Evolutionary conservation across 1,140 invertebrate genomes (phyloP).

Genomic region (Cydia splendana): DNA sequence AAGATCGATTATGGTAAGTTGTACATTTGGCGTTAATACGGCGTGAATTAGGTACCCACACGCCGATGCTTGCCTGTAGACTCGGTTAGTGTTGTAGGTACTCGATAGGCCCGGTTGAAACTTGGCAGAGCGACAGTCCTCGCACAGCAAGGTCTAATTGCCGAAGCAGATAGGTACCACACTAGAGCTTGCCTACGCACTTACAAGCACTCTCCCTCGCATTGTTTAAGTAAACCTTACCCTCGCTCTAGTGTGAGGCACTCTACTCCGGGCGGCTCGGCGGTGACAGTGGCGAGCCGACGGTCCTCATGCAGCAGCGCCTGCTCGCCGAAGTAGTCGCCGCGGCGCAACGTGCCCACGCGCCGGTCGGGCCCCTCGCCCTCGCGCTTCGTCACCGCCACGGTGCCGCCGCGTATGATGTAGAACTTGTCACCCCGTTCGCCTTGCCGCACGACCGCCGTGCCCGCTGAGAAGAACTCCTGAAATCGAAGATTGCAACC

Average conservation of each 20-base stretch:
- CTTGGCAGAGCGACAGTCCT: no score
- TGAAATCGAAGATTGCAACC: constrained; percentile 51
- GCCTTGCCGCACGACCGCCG: constrained; percentile 95
- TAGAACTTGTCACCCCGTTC: constrained; percentile 97
- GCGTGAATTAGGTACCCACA: no score
- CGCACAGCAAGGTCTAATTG: no score
- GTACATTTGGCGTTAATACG: no score
- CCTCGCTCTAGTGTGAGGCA: constrained; percentile 93
- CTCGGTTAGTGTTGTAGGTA: no score
- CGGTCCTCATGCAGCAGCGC: constrained; percentile 90
- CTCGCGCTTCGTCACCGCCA: constrained; percentile 86
- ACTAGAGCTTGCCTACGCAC: neutral
- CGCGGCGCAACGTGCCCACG: constrained; percentile 83
- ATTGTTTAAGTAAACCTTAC: constrained; percentile 66
- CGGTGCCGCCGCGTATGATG: constrained; percentile 95
- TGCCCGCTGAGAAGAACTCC: constrained; percentile 92
- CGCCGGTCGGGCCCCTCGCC: constrained; percentile 81
- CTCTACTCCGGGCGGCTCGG: constrained; percentile 92
- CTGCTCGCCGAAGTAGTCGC: constrained; percentile 90
- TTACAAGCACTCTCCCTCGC: neutral
- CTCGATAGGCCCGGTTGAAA: no score
- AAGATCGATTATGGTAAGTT: no score
- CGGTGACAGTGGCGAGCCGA: constrained; percentile 93
- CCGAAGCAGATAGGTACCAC: no score
- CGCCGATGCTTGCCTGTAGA: no score